Conservation (phyloP, 2,888 invertebrate species). For the Diadegma fenestrale region DNA sequence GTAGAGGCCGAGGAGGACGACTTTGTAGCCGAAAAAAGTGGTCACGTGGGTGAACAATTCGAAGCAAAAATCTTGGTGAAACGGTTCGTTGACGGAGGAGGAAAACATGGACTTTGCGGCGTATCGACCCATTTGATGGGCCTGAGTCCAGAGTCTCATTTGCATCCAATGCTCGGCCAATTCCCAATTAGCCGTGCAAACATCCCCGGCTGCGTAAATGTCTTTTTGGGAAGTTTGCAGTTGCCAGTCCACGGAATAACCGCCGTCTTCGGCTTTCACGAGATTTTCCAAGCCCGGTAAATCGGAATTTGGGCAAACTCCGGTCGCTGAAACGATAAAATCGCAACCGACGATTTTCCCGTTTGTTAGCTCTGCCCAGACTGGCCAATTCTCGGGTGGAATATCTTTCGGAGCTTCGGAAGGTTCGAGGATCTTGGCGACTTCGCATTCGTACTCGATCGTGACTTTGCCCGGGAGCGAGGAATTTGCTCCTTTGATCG, state of each 20-base stretch:
- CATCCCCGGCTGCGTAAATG: constrained; percentile 98
- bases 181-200: constrained; percentile 93
- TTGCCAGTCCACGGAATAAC: constrained; percentile 93
- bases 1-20: constrained; percentile 95
- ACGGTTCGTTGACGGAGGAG: constrained; percentile 87
- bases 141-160: constrained; percentile 99
- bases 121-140: constrained; percentile 98
- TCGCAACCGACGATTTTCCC: constrained; percentile 92
- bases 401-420: constrained; percentile 85
- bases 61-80: constrained; percentile 97
- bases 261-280: constrained; percentile 89
- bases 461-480: constrained; percentile 84
- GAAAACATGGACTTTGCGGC: constrained; percentile 96
- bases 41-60: constrained; percentile 99
- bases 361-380: constrained; percentile 91
- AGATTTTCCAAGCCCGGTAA: constrained; percentile 87
- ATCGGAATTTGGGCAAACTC: constrained; percentile 91
- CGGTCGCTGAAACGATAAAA: constrained; percentile 97
- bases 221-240: constrained; percentile 92
- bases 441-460: constrained; percentile 85
- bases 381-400: constrained; percentile 87
- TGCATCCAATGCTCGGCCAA: constrained; percentile 94
- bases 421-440: constrained; percentile 88
- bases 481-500: constrained; percentile 86
- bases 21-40: constrained; percentile 96